Evolutionary conservation across 2,113 vertebrate genomes (phyloP), one percentile per base, ranked within the genome.

Genomic region (Xenopus borealis): DNA sequence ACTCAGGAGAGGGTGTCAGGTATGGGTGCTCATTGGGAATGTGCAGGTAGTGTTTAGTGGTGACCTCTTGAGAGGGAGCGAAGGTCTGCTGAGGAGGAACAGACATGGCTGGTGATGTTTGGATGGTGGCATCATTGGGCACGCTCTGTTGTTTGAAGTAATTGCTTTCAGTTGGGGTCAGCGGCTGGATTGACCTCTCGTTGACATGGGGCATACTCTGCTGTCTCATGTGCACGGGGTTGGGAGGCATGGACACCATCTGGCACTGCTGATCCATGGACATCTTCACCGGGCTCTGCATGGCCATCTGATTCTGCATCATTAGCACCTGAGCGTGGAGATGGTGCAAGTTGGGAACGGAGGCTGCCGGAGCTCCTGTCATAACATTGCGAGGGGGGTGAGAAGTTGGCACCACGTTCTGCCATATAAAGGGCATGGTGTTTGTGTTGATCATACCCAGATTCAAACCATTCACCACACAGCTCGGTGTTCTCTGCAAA

Each of bases 1-100:
- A 96, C 84, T 97, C 95, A 0, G 95, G 95, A 4, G 95, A 97
- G 0, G 95, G 95, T 47, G 95, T 97, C 83, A 97, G 86, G 81
- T 97, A 97, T 9, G 95, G 95, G 75, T 96, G 95, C 87, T 97
- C 94, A 2, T 85, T 95, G 16, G 93, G 91, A 66, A 95, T 89
- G 82, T 91, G 91, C 69, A 94, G 87, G 84, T 95, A 97, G 89
- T 94, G 94, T 83, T 94, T 93, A 78, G 94, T 93, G 1, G 94
- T 95, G 72, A 89, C 81, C 40, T 92, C 93, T 53, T 93, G 81
- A 78, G 89, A 78, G 7, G 92, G 91, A 46, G 87, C 86, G 79
- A 91, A 92, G 85, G 93, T 94, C 80, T 93, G 92, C 78, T 94
- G 93, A 20, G 93, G 93, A 19, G 94, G 91, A 12, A 18, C 50